Evolutionary conservation across 2,113 vertebrate genomes (phyloP), one percentile per base, ranked within the genome.

Genomic region (Tylochromis polylepis): DNA sequence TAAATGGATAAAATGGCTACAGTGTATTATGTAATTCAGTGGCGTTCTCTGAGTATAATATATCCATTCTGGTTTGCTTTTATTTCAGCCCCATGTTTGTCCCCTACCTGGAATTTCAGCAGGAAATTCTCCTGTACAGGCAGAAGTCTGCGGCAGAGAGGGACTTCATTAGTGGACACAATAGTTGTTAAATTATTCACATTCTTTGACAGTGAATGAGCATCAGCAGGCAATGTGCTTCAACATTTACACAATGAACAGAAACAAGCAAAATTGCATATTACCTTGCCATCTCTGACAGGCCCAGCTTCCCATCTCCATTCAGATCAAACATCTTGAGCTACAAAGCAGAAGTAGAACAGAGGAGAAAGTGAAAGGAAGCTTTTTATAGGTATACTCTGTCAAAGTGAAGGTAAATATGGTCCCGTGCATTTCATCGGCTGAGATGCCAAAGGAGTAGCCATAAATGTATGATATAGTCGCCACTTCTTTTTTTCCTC

Each of bases 41-140:
- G 65, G 38, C 4, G 0, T 43, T 70, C 65, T 10, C 24, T 1
- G 16, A 29, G 70, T 49, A 75, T 51, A 51, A 77, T 77, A 8
- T 51, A 77, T 31, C 3, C 20, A 51, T 77, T 77, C 18, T 77
- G 27, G 14, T 53, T 53, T 77, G 46, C 18, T 77, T 31, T 77
- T 53, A 53, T 53, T 77, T 77, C 31, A 43, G 55, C 27, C 6
- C 75, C 8, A 0, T 27, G 24, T 70, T 85, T 67, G 41, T 60
- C 58, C 11, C 90, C 90, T 96, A 99, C 98, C 98, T 99, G 97
- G 93, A 99, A 99, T 90, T 98, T 99, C 59, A 99, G 97, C 72
- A 99, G 96, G 95, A 99, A 99, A 91, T 99, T 99, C 95, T 99
- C 98, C 94, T 99, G 97, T 84, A 99, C 98, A 6, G 98, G 98